Conservation (phyloP, 2,888 invertebrate species). For the Agrotis clavis region DNA sequence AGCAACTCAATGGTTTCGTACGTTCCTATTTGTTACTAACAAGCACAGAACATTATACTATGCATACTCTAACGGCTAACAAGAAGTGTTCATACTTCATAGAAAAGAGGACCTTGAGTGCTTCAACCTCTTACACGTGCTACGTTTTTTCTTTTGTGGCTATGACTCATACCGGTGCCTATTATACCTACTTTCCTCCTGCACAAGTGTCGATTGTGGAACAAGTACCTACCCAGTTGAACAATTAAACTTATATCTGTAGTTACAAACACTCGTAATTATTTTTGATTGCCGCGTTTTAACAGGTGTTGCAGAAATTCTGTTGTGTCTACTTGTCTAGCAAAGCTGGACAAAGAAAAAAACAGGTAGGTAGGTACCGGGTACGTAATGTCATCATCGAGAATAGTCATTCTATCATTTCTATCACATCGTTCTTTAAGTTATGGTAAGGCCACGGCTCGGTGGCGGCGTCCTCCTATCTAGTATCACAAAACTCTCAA, state of each 20-base stretch:
- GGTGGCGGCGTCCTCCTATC: background rate
- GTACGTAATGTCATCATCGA: constrained; percentile 40
- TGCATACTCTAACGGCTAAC: too few relatives aligned
- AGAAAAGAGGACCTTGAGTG: constrained; percentile 34
- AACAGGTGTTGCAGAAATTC: constrained; percentile 45
- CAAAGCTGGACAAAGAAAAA: constrained; percentile 48
- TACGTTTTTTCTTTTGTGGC: constrained; percentile 29
- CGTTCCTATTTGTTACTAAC: background rate
- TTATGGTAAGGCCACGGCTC: constrained; percentile 2
- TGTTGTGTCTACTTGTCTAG: constrained; percentile 33
- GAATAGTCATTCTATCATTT: constrained; percentile 32
- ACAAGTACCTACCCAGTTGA: constrained; percentile 40
- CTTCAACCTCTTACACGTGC: constrained; percentile 53
- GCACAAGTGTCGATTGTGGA: constrained; percentile 34
- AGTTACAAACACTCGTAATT: constrained; percentile 47
- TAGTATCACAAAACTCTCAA: background rate
- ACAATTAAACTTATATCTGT: constrained; percentile 45
- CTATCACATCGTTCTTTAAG: background rate
- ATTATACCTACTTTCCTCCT: constrained; percentile 14
- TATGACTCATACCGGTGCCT: constrained; percentile 4
- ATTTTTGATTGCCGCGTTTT: constrained; percentile 53
- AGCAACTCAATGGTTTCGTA: constrained; percentile 18
- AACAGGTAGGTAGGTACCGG: too few relatives aligned
- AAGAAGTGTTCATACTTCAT: constrained; percentile 29
- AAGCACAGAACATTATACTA: too few relatives aligned